A percentile compares a stretch with the other conserved stretches of the same genome.
phyloP scores from a whole-genome alignment of 2,888 invertebrate species.

The Cephalotes varians region DNA sequence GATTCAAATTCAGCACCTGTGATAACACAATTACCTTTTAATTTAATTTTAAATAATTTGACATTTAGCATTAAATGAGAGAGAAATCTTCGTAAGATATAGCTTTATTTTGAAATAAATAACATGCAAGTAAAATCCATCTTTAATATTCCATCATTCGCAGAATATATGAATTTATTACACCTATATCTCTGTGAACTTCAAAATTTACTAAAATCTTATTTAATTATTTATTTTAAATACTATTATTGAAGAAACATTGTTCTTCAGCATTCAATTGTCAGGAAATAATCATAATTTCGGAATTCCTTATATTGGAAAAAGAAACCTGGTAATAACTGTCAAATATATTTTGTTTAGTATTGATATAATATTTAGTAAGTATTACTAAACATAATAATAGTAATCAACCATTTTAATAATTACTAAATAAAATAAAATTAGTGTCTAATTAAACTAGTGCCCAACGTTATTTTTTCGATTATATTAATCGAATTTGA shows the following conservation, averaged over 20 bases:
- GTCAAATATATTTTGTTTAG: no score
- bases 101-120: background rate
- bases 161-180: background rate
- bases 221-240: background rate
- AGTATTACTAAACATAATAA: no score
- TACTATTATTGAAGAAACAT: background rate
- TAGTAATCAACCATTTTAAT: no score
- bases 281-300: background rate
- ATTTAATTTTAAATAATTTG: background rate
- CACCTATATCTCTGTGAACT: background rate
- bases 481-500: no score
- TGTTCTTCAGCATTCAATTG: background rate
- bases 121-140: background rate
- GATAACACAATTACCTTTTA: slow-evolving; percentile 57
- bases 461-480: no score
- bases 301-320: background rate
- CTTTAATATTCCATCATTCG: background rate
- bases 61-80: background rate
- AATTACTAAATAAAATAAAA: no score
- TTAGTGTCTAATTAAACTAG: no score
- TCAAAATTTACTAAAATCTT: background rate
- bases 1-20: slow-evolving; percentile 92
- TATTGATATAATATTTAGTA: no score
- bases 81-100: background rate
- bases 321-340: no score